A percentile compares a stretch with the other conserved stretches of the same genome.
phyloP scores from a whole-genome alignment of 2,888 invertebrate species.

The Chaetogeoica ovagalla region DNA sequence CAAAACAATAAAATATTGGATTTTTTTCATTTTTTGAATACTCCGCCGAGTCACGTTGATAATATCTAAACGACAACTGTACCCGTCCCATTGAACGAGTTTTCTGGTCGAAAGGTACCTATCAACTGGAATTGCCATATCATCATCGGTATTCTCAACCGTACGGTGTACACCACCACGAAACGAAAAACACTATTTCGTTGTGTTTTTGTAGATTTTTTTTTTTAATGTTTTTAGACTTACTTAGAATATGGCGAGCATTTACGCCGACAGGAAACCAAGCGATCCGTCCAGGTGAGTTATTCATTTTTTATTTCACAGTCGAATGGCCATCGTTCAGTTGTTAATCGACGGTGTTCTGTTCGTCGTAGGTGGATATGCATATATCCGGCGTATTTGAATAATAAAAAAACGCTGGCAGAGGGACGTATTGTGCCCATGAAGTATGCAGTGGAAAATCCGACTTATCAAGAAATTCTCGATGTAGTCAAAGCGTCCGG shows the following conservation, averaged over 20 bases:
- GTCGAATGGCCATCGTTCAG: too few species aligned
- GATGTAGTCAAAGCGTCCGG: constrained; percentile 87
- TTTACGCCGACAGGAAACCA: constrained; percentile 47
- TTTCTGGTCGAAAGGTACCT: not conserved
- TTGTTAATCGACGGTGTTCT: not conserved
- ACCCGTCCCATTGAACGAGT: not conserved
- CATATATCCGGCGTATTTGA: constrained; percentile 94
- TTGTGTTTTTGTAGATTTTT: too few species aligned
- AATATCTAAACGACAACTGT: not conserved
- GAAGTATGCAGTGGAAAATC: constrained; percentile 88
- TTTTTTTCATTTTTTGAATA: not conserved
- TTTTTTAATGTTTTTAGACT: not conserved
- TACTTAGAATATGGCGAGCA: constrained; percentile 24
- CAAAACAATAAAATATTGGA: too few species aligned
- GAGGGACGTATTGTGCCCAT: constrained; percentile 86
- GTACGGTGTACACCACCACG: too few species aligned
- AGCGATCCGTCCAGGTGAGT: constrained; percentile 54
- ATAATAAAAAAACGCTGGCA: constrained; percentile 86
- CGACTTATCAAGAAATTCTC: constrained; percentile 90
- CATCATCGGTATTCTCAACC: not conserved
- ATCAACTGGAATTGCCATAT: constrained; percentile 13
- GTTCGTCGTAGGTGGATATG: constrained; percentile 82
- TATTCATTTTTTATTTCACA: not conserved
- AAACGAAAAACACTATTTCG: too few species aligned
- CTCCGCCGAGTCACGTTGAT: not conserved